Evolutionary conservation across 1,140 invertebrate genomes (phyloP).

Genomic region (Drosophila nasuta): DNA sequence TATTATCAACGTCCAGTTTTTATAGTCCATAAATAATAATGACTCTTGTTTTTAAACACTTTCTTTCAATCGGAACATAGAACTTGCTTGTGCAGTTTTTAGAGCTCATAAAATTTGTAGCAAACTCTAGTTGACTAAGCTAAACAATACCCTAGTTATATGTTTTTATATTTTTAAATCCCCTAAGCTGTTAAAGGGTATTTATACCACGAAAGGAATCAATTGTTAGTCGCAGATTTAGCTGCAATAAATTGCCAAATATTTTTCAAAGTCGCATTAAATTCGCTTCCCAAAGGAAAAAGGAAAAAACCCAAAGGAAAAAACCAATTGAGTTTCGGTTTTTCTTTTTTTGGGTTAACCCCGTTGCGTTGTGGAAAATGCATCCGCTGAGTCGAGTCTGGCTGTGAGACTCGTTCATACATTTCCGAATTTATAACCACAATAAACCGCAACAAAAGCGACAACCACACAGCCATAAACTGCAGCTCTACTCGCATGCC

Average conservation of each 20-base stretch:
- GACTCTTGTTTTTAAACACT: background rate
- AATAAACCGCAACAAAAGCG: constrained; percentile 50
- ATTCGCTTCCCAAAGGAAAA: background rate
- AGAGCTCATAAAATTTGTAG: background rate
- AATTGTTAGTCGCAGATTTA: background rate
- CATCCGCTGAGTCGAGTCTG: constrained; percentile 6
- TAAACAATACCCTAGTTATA: background rate
- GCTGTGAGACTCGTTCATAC: background rate
- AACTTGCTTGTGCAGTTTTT: background rate
- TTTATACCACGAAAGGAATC: background rate
- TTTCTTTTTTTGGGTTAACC: background rate
- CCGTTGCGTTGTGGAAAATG: constrained; percentile 1
- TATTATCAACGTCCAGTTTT: background rate
- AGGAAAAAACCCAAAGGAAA: too few relatives aligned
- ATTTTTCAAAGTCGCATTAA: constrained; percentile 12
- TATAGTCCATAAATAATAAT: background rate
- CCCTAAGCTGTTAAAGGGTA: background rate
- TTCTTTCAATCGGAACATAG: background rate
- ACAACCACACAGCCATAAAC: constrained; percentile 47
- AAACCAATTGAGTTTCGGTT: background rate
- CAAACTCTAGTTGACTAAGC: background rate
- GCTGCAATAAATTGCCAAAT: background rate
- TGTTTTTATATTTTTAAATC: background rate
- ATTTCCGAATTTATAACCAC: constrained; percentile 50
- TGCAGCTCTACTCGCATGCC: constrained; percentile 22